Conservation (phyloP, 1,140 invertebrate species). For the Branchinecta lynchi region DNA sequence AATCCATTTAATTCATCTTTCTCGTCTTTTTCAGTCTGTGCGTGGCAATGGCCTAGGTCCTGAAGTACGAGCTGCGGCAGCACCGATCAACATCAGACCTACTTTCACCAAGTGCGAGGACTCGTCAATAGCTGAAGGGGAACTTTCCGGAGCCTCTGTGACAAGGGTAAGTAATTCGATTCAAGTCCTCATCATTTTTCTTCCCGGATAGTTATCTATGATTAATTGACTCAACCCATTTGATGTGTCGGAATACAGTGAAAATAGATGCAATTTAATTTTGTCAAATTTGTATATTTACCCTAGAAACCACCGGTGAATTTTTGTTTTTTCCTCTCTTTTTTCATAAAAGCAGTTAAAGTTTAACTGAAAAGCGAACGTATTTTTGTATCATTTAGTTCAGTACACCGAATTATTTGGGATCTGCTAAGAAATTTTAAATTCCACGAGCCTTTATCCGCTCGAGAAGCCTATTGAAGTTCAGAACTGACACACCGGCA, state of each 20-base stretch:
- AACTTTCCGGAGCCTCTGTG: constrained; percentile 13
- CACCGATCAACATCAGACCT: constrained; percentile 10
- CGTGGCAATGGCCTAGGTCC: too few species aligned
- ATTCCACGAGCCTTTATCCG: too few species aligned
- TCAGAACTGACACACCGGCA: too few species aligned
- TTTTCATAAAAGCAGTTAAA: too few species aligned
- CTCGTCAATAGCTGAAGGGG: constrained; percentile 15
- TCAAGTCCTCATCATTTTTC: not conserved
- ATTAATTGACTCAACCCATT: not conserved
- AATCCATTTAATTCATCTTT: too few species aligned
- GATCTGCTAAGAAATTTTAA: too few species aligned
- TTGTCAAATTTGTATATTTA: not conserved
- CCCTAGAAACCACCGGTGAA: not conserved
- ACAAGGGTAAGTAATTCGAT: constrained; percentile 7
- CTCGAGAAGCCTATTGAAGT: too few species aligned
- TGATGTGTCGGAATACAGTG: not conserved
- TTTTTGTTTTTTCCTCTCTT: not conserved
- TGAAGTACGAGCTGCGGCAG: not conserved
- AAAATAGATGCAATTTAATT: not conserved
- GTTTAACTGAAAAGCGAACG: too few species aligned
- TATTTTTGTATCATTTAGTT: too few species aligned
- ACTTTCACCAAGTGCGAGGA: constrained; percentile 17
- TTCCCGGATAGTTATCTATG: not conserved
- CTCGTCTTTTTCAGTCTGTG: too few species aligned
- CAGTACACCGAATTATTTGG: too few species aligned